Percentiles rank a stretch among this genome's conserved stretches.
phyloP scores from a whole-genome alignment of 2,113 vertebrate genomes.

The Dunckerocampus dactyliophorus region DNA sequence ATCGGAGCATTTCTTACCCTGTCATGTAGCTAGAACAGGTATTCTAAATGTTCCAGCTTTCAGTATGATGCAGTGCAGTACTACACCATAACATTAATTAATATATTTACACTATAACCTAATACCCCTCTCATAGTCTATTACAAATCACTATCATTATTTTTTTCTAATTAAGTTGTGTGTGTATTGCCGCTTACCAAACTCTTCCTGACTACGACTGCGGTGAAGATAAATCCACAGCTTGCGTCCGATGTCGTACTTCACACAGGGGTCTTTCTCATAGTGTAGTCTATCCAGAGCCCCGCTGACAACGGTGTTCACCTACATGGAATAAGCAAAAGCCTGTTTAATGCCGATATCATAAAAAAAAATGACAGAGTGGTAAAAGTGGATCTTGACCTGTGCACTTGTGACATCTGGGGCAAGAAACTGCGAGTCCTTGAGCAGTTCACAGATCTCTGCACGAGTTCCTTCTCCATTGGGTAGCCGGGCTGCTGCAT shows the following conservation, averaged over 20 bases:
- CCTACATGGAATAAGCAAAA: constrained; percentile 64
- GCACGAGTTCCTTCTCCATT: constrained; percentile 96
- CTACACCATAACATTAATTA: too few relatives aligned
- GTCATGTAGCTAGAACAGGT: too few relatives aligned
- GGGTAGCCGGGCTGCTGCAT: constrained; percentile 92
- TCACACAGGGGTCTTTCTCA: constrained; percentile 97
- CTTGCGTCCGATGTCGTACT: constrained; percentile 94
- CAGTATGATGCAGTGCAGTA: too few relatives aligned
- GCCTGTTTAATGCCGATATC: background rate
- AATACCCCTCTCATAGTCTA: too few relatives aligned
- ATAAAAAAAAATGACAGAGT: background rate
- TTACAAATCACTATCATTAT: too few relatives aligned
- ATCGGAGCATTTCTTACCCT: too few relatives aligned
- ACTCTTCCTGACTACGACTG: constrained; percentile 92
- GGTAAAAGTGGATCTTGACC: constrained; percentile 54
- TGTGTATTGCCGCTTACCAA: constrained; percentile 74
- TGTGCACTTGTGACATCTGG: constrained; percentile 97
- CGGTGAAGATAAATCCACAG: constrained; percentile 97
- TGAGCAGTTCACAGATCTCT: constrained; percentile 95
- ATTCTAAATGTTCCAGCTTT: too few relatives aligned
- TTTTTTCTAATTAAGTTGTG: too few relatives aligned
- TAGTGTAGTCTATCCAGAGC: constrained; percentile 93
- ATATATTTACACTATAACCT: too few relatives aligned
- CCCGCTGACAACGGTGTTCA: constrained; percentile 95
- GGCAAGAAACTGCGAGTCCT: constrained; percentile 96